phyloP scores from a whole-genome alignment of 1,140 invertebrate species.

The Aleiodes sp. region DNA sequence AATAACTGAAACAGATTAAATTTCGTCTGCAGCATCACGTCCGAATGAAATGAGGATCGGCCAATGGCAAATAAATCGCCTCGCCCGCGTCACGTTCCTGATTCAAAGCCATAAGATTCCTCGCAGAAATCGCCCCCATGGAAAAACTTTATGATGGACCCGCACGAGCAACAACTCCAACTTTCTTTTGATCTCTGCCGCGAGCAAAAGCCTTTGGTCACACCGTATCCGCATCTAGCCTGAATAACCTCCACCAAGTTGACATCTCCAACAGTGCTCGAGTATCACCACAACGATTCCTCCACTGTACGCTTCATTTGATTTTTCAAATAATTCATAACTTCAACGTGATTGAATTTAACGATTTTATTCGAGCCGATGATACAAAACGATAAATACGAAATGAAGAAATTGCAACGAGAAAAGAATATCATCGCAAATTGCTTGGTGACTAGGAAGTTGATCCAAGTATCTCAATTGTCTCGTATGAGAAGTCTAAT shows the following conservation, averaged over 20 bases:
- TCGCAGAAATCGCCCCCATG: slow-evolving; percentile 45
- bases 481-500: neutral
- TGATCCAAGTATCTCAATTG: neutral
- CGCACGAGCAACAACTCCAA: slow-evolving; percentile 43
- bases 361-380: neutral
- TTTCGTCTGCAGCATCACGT: slow-evolving; percentile 46
- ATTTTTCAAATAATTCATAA: neutral
- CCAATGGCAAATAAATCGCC: slow-evolving; percentile 67
- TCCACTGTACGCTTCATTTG: neutral
- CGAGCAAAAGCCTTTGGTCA: slow-evolving; percentile 23
- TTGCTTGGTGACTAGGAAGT: no score
- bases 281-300: no score
- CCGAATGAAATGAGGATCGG: slow-evolving; percentile 63
- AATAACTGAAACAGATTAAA: slow-evolving; percentile 11
- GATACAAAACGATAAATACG: neutral
- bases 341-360: neutral
- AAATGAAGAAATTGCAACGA: neutral
- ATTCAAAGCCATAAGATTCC: slow-evolving; percentile 38
- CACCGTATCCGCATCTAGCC: slow-evolving; percentile 2
- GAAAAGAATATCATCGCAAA: no score
- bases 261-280: neutral
- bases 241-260: neutral
- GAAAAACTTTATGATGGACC: slow-evolving; percentile 53
- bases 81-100: slow-evolving; percentile 63
- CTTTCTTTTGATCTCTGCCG: slow-evolving; percentile 42